Base-by-base conservation (phyloP, 2,888 invertebrate genomes). In the Lysandra bellargus region DNA sequence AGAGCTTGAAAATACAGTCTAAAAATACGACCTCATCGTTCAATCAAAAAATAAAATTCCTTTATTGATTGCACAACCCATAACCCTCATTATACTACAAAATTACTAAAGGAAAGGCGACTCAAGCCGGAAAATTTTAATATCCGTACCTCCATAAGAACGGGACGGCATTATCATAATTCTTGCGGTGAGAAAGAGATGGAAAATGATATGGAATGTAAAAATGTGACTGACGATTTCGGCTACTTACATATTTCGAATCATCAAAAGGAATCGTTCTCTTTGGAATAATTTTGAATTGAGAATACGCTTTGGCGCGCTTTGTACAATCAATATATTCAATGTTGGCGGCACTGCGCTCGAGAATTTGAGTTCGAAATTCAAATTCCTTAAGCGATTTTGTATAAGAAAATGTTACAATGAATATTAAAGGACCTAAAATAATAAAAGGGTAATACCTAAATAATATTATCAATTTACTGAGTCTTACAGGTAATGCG, bases 261-360 rank as follows among this genome's bases (percentile, higher is more conserved):
- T 89, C 90, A 88, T 94, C 93, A 93, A 95, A 95, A 93, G 94
- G 90, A 93, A 88, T 91, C 89, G 89, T 86, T 88, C 87, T 88
- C 86, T 89, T 87, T 86, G 85, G 93, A 95, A 95, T 94, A 92
- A 93, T 93, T 94, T 93, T 91, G 91, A 93, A 95, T 95, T 90
- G 93, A 94, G 88, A 95, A 95, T 95, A 95, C 95, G 95, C 94
- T 95, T 91, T 90, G 90, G 89, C 90, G 87, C 91, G 91, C 93
- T 95, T 95, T 95, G 95, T 92, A 89, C 94, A 95, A 95, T 95
- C 95, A 95, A 95, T 95, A 57, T 57, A 95, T 93, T 94, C 94
- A 91, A 92, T 92, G 93, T 92, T 92, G 92, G 88, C 90, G 88
- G 86, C 88, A 88, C 89, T 88, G 88, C 86, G 87, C 85, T 87